Percentiles rank a stretch among this genome's conserved stretches.
Conservation (phyloP, 2,113 vertebrate genomes). For the Rousettus leschenaultii region DNA sequence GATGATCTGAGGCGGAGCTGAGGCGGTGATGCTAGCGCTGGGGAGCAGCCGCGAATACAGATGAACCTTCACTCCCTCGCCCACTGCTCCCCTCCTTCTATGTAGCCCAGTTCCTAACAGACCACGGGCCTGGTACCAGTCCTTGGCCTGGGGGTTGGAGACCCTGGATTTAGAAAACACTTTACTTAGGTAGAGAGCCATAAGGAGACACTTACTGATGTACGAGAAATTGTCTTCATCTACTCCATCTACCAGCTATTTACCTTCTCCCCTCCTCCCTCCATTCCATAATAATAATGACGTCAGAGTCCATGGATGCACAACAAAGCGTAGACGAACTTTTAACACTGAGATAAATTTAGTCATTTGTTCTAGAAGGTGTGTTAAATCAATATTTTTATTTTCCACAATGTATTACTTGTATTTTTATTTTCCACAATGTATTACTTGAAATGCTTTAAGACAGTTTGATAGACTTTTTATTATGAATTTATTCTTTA, state of each 20-base stretch:
- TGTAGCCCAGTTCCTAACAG: too few species aligned
- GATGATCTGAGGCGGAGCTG: too few species aligned
- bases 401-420: not conserved
- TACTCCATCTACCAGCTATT: not conserved
- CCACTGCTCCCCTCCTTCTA: too few species aligned
- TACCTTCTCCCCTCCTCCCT: not conserved
- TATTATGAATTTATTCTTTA: not conserved
- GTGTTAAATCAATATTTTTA: not conserved
- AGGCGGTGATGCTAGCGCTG: too few species aligned
- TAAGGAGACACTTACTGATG: not conserved
- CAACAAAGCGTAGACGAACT: not conserved
- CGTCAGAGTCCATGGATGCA: not conserved
- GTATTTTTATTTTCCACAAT: not conserved
- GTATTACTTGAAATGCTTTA: not conserved
- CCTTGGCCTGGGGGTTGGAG: too few species aligned
- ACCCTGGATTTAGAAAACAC: not conserved
- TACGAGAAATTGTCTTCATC: not conserved
- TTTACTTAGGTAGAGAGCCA: not conserved
- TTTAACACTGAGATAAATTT: not conserved
- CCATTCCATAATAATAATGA: not conserved
- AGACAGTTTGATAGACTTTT: not conserved
- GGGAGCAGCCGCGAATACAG: too few species aligned
- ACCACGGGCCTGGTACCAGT: too few species aligned
- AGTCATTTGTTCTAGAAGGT: not conserved
- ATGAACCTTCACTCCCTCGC: too few species aligned